Base-by-base conservation (phyloP, 2,797 vertebrate genomes). In the Dallia pectoralis region DNA sequence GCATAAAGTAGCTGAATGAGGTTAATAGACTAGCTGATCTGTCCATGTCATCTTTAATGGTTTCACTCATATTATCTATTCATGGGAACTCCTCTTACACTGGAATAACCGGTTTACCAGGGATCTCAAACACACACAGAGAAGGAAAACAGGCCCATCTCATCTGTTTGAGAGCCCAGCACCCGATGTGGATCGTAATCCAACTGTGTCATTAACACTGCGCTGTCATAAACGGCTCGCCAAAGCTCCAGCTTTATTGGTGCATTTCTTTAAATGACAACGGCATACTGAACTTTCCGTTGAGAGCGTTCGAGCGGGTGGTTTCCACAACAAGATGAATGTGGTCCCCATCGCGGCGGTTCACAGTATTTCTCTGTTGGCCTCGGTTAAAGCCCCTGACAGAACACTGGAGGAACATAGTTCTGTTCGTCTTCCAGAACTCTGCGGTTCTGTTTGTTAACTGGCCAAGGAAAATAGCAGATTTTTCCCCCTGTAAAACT, bases 21-120 rank as follows among this genome's bases (percentile, higher is more conserved):
- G 82, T 82, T 82, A 69, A 62, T 61, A 63, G 72, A 36, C 1
- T n/a, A n/a, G n/a, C n/a, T n/a, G 18, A 70, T n/a, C 64, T 69
- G 73, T 53, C 14, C 22, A 44, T 36, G 44, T 68, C 6, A 73
- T 59, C 32, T 62, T 25, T 22, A 56, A 32, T 36, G 64, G 1
- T 68, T 63, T 8, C 29, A 4, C 14, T 77, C 71, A 76, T 77
- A 82, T 77, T 32, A 66, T 63, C 6, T 15, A 68, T 77, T 80
- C 44, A 64, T 66, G 44, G 33, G 59, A 44, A 78, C 67, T 70
- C 71, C 6, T 44, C 81, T 77, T 71, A 15, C 22, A 32, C 75
- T 75, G 79, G 79, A 82, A 85, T 80, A 86, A 89, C 87, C 72
- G 75, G 77, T 88, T 90, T 82, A 87, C 84, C 86, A 82, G 85